A percentile compares a stretch with the other conserved stretches of the same genome.
Evolutionary conservation across 2,797 vertebrate genomes (phyloP).

Genomic region (Todus mexicanus): DNA sequence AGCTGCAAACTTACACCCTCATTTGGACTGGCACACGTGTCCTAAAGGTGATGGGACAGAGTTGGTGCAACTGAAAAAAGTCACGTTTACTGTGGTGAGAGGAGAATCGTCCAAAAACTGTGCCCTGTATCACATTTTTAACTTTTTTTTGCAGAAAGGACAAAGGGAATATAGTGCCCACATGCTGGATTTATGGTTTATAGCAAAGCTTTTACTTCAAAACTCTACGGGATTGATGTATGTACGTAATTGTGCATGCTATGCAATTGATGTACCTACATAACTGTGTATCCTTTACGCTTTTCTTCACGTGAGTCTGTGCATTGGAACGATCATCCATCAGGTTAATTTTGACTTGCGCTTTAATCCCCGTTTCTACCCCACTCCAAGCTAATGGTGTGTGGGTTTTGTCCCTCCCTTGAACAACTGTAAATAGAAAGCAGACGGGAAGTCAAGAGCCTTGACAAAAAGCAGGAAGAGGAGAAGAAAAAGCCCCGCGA

Average conservation of each 20-base stretch:
- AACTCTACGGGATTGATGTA: not conserved
- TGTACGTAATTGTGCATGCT: not conserved
- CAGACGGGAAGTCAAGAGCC: not conserved
- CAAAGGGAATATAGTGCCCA: not conserved
- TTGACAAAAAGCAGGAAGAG: conserved; percentile 53
- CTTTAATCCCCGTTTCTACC: not conserved
- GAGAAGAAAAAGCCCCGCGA: conserved; percentile 32
- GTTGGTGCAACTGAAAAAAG: not conserved
- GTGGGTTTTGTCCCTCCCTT: not conserved
- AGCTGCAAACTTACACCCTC: not conserved
- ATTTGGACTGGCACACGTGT: not conserved
- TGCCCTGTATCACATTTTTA: not conserved
- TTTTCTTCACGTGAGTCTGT: not conserved
- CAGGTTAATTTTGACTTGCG: not conserved
- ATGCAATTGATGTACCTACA: not conserved
- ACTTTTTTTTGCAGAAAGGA: not conserved
- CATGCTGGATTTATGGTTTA: not conserved
- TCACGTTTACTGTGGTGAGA: not conserved
- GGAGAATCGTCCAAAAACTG: not conserved
- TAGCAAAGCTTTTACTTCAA: not conserved
- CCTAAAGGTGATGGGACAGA: not conserved
- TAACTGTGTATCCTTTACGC: not conserved
- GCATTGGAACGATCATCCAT: not conserved
- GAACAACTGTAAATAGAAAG: conserved; percentile 55
- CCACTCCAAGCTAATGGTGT: not conserved